Evolutionary conservation across 2,888 invertebrate genomes (phyloP), one percentile per base, ranked within the genome.

Genomic region (Cryptophagus acutangulus): DNA sequence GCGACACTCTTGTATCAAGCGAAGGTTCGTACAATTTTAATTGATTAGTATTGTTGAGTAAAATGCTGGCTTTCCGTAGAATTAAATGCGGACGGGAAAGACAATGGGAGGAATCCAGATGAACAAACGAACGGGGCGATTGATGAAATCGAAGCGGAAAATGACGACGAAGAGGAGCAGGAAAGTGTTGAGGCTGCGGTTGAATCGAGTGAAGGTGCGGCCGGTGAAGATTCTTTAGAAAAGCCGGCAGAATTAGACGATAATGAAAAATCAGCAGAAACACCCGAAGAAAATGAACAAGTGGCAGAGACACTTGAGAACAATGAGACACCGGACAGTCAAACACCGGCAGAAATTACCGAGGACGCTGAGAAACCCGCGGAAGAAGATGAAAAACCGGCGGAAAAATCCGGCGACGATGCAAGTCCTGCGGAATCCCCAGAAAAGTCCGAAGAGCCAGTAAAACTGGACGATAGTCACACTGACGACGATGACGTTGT

Each of bases 51-150:
- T n/a, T n/a, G n/a, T n/a, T n/a, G n/a, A n/a, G n/a, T n/a, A n/a
- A n/a, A n/a, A 33, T 33, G 35, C 41, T 38, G 28, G 36, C 20
- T 31, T 16, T 41, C 40, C 40, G 16, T 33, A 38, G 38, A 36
- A 44, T 36, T 41, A 39, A 44, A 47, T 42, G 47, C 38, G 36
- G 43, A 20, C 25, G n/a, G 34, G 36, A 20, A 14, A 14, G 16
- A 34, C 18, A 18, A 14, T 24, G 17, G 17, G 18, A 17, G 29
- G 35, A 33, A n/a, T n/a, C n/a, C n/a, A n/a, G n/a, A n/a, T n/a
- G n/a, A n/a, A n/a, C n/a, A n/a, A n/a, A n/a, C n/a, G n/a, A n/a
- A n/a, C n/a, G n/a, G n/a, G n/a, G n/a, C n/a, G n/a, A n/a, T n/a
- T n/a, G 33, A 17, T 9, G 17, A 13, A 35, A 16, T 17, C 2